Evolutionary conservation across 2,797 vertebrate species (phyloP), one percentile per base, ranked within the genome.

Genomic region (Coranthus polyacanthus): DNA sequence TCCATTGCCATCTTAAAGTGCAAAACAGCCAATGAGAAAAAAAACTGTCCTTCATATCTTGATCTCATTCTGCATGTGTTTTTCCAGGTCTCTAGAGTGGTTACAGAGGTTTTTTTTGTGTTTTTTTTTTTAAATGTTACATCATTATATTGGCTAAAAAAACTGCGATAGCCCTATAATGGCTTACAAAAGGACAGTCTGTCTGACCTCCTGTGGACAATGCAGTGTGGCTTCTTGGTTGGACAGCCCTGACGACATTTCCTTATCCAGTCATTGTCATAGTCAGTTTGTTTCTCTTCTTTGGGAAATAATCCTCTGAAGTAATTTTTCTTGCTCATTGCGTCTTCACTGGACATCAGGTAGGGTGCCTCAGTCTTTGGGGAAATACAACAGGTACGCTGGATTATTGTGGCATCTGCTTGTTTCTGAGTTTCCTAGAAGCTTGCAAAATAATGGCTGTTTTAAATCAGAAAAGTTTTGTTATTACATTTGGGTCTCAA

Each of bases 321-420:
- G 50, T 34, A 39, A 3, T 56, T 44, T 60, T 67, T 42, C 32
- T 59, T 72, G 22, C 38, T 62, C 55, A 11, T 32, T 11, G 3
- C 13, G 2, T 62, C 66, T 42, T 75, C 26, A 22, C 50, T 58
- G 50, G 47, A 68, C 72, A 56, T 52, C 20, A 58, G 41, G 42
- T 53, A 53, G 10, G 39, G 18, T 45, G 24, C 26, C 12, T 72
- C 59, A 34, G 75, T 78, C 79, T 70, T 82, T 63, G 55, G 80
- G 71, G 74, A 81, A 72, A 70, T 42, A 54, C 65, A 76, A 26
- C 75, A 81, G 57, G 51, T 21, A 49, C 59, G 41, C 55, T 55
- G 65, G 29, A n/a, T 60, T 58, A 59, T 7, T 39, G 39, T 69
- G 41, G 36, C 53, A 29, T 51, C 41, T 58, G 56, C 57, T 69